Conservation (phyloP, 2,113 vertebrate genomes). For the Gnathonemus echidnorhynchus region DNA sequence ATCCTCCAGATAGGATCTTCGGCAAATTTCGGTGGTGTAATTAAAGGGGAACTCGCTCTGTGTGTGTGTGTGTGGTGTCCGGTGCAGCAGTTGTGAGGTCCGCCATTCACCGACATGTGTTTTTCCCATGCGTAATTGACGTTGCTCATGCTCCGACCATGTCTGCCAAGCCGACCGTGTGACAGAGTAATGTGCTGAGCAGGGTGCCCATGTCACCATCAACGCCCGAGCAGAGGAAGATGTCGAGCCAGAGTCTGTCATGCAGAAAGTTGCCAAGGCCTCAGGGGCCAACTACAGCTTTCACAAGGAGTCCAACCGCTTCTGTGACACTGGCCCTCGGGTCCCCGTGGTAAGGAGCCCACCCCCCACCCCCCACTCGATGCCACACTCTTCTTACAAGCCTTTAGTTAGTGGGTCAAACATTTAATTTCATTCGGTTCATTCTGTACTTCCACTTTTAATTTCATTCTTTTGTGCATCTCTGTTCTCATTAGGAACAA, state of each 20-base stretch:
- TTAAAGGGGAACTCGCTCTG: background rate
- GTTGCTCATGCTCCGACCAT: background rate
- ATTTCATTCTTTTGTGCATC: background rate
- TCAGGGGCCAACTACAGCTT: constrained; percentile 81
- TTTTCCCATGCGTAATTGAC: background rate
- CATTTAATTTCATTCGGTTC: background rate
- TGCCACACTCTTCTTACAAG: background rate
- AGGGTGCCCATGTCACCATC: constrained; percentile 90
- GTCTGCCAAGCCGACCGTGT: background rate
- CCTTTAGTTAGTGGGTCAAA: background rate
- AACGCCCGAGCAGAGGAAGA: constrained; percentile 86
- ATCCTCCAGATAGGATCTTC: background rate
- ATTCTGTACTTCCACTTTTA: background rate
- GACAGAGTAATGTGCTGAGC: background rate
- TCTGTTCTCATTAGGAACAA: background rate
- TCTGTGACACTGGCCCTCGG: constrained; percentile 60
- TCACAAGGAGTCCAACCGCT: constrained; percentile 60
- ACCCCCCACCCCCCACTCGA: background rate
- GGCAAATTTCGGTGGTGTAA: background rate
- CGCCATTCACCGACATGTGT: background rate
- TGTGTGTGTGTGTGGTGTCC: background rate
- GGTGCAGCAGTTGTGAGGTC: background rate
- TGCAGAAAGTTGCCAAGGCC: constrained; percentile 81
- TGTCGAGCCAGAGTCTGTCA: constrained; percentile 76
- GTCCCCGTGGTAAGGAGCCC: constrained; percentile 75